Evolutionary conservation across 2,113 vertebrate species (phyloP).

Genomic region (western clawed frog (Xenopus tropicalis)): UCB_Xtro_10.0 CM004446.2:39627501-39628000

Average conservation of each 20-base stretch:
- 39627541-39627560: slow-evolving; percentile 93
- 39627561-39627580: slow-evolving; percentile 65
- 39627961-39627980: too few species aligned
- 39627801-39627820: too few species aligned
- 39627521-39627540: slow-evolving; percentile 88
- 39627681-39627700: slow-evolving; percentile 83
- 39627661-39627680: slow-evolving; percentile 77
- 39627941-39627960: too few species aligned
- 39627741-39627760: slow-evolving; percentile 80
- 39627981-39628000: too few species aligned
- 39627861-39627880: too few species aligned
- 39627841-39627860: too few species aligned
- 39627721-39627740: slow-evolving; percentile 80
- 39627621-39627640: too few species aligned
- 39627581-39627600: neutral
- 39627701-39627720: slow-evolving; percentile 85
- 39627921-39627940: too few species aligned
- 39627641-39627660: neutral
- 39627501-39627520: slow-evolving; percentile 71
- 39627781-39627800: neutral
- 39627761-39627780: slow-evolving; percentile 55
- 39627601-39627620: neutral
- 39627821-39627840: too few species aligned
- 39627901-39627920: too few species aligned
- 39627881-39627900: neutral